Base-by-base conservation (phyloP, 2,113 vertebrate genomes). In the Zapus hudsonius region DNA sequence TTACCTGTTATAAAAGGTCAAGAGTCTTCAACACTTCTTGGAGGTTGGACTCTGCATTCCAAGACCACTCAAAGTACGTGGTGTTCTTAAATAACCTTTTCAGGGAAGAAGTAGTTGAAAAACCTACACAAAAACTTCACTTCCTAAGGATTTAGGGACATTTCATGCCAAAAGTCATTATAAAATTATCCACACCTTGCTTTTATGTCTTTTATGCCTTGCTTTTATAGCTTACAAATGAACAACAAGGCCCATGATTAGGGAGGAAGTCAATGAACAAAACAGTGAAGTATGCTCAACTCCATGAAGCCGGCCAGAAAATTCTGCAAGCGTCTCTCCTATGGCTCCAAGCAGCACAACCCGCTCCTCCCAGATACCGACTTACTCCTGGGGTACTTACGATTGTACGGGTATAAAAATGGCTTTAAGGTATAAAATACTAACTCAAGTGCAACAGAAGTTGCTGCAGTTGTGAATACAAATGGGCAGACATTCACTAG, bases 1-100 rank as follows among this genome's bases (percentile, higher is more conserved):
- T 59, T 66, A 90, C 75, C 55, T 95, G 59, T 36, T 57, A 15
- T 29, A 69, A 86, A 93, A 95, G 83, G 94, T 95, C 95, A 93
- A 29, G 63, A 66, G 33, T 89, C 90, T 95, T 92, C 55, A 89
- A 66, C 22, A 52, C 19, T 33, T 59, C 83, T 59, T 89, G 76
- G 57, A 15, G 29, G 70, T 84, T 89, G 84, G 63, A 89, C 84
- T 87, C 78, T 94, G 44, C 84, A 94, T 91, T 93, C 89, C 91
- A 92, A 74, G 75, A 78, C 89, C 87, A 95, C 75, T n/a, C 67
- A 44, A 42, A 91, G 90, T 80, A 87, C 84, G 70, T 1, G 25
- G 42, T 93, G 64, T 94, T 70, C 94, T 94, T 79, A 93, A 93
- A 90, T 25, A 89, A n/a, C 27, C 72, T 91, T 89, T 67, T 70